Percentiles rank a stretch among this genome's conserved stretches.
These are phyloP conservation scores for Volucella zonaria DNA, from an alignment of 2,888 invertebrate species.

Conservation along the genomic window DNA sequence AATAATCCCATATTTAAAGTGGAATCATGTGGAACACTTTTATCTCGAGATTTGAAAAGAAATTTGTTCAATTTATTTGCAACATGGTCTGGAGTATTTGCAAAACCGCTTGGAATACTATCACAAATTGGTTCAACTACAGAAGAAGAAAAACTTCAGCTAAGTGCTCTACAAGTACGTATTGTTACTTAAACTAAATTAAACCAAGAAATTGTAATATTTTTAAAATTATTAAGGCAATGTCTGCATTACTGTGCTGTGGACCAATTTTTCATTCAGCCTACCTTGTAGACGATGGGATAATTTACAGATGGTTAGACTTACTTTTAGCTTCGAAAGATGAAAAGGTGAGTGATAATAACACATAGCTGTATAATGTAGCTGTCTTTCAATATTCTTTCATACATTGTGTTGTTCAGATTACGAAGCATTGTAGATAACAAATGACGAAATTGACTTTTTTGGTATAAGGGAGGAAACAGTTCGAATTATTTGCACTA, in stretches of 20 bases:
- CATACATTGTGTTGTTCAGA: no score
- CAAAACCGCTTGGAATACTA: constrained; percentile 86
- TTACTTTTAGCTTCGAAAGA: constrained; percentile 93
- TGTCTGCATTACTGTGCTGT: constrained; percentile 97
- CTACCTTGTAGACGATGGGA: constrained; percentile 94
- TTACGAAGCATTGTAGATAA: no score
- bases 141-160: constrained; percentile 85
- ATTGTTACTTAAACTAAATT: neutral
- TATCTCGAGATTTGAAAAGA: constrained; percentile 93
- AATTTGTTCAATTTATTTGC: constrained; percentile 96
- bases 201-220: neutral
- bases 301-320: constrained; percentile 96
- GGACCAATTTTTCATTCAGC: constrained; percentile 96
- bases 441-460: no score
- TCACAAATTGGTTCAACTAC: constrained; percentile 82
- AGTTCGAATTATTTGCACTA: no score
- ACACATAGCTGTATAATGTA: no score
- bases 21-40: constrained; percentile 91
- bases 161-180: constrained; percentile 85
- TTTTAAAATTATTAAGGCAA: constrained; percentile 86
- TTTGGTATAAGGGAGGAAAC: no score
- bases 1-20: constrained; percentile 84
- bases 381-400: no score
- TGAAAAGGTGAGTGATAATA: constrained; percentile 86
- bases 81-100: constrained; percentile 96